Percentiles rank a stretch among this genome's conserved stretches.
phyloP scores from a whole-genome alignment of 2,888 invertebrate genomes.

The Ochropacha duplaris region DNA sequence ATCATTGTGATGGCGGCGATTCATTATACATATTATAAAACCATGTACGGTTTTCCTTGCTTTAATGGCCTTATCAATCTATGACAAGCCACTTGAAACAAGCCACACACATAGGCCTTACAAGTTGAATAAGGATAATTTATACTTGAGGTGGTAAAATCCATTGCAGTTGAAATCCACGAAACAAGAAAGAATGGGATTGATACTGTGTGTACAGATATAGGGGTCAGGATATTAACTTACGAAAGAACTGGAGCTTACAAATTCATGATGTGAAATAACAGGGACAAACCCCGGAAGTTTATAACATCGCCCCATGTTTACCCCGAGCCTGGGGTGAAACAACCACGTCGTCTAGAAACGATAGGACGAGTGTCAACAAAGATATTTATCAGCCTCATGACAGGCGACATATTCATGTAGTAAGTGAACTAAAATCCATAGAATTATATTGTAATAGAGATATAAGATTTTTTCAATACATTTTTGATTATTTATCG shows the following conservation, averaged over 20 bases:
- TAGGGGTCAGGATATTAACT: not conserved
- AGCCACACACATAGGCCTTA: constrained; percentile 15
- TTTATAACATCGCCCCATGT: constrained; percentile 3
- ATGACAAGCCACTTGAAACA: constrained; percentile 20
- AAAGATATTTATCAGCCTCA: not conserved
- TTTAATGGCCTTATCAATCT: constrained; percentile 35
- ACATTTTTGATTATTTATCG: not conserved
- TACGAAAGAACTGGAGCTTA: constrained; percentile 2
- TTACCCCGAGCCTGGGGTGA: not conserved
- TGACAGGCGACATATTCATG: not conserved
- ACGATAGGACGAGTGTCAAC: not conserved
- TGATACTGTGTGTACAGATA: not conserved
- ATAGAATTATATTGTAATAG: not conserved
- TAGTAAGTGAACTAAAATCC: not conserved
- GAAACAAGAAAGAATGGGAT: not conserved
- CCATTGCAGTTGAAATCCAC: not conserved
- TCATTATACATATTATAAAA: constrained; percentile 21
- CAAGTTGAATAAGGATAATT: not conserved
- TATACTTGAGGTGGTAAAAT: not conserved
- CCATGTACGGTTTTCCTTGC: constrained; percentile 28
- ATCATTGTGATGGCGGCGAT: constrained; percentile 12
- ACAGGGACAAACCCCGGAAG: not conserved
- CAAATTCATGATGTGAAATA: constrained; percentile 3
- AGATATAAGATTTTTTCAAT: not conserved
- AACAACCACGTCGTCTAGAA: not conserved